phyloP scores from a whole-genome alignment of 1,140 invertebrate genomes.

The Pomacea maculata region DNA sequence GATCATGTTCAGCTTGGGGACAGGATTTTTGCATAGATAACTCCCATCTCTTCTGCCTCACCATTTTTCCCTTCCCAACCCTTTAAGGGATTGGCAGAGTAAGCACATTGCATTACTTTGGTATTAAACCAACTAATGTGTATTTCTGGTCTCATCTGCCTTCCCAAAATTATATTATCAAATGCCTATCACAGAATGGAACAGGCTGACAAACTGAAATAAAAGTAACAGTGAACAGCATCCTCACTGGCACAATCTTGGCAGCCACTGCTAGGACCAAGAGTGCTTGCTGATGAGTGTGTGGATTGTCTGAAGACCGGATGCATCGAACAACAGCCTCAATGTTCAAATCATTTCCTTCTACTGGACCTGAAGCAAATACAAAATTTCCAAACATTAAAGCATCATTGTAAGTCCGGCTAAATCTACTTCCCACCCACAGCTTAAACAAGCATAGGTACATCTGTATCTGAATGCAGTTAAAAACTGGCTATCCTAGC shows the following conservation, averaged over 20 bases:
- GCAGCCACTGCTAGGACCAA: conserved; percentile 82
- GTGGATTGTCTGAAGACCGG: conserved; percentile 87
- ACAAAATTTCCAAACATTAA: background rate
- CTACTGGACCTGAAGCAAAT: conserved; percentile 20
- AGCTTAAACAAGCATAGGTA: background rate
- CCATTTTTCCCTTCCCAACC: too few species aligned
- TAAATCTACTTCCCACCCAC: background rate
- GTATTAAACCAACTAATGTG: too few species aligned
- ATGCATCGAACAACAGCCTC: conserved; percentile 88
- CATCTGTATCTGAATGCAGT: background rate
- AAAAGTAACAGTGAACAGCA: background rate
- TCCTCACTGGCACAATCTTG: conserved; percentile 72
- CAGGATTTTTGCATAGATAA: too few species aligned
- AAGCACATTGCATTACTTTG: too few species aligned
- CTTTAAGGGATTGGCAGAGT: too few species aligned
- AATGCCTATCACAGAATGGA: background rate
- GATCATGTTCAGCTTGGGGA: too few species aligned
- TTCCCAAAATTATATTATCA: too few species aligned
- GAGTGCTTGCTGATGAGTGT: conserved; percentile 92
- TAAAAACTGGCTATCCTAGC: background rate
- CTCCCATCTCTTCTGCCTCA: too few species aligned
- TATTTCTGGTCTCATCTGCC: too few species aligned
- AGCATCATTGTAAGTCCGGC: background rate
- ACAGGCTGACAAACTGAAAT: background rate
- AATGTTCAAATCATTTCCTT: conserved; percentile 75